These are phyloP conservation scores for Alectoris magna DNA, from an alignment of 2,797 vertebrate species.

Conservation along the genomic window DNA sequence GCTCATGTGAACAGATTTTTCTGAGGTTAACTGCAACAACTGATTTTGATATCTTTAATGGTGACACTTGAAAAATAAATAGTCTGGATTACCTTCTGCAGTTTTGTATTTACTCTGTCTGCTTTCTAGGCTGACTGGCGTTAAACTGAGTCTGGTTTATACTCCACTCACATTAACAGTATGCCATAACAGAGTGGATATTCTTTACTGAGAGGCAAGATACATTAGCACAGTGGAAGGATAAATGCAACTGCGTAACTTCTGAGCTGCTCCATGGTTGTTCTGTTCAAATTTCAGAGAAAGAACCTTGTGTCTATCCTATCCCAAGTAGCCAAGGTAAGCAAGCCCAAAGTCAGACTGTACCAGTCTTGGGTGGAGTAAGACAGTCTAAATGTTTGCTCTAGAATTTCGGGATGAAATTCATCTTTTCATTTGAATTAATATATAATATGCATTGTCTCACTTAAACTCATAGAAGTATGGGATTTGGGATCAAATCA, in stretches of 20 bases:
- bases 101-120: background rate
- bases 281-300: background rate
- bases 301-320: background rate
- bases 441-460: background rate
- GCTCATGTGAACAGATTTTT: background rate
- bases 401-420: background rate
- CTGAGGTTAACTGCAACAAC: background rate
- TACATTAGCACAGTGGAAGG: background rate
- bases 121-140: background rate
- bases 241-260: background rate
- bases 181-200: background rate
- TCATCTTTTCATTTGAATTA: background rate
- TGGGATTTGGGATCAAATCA: background rate
- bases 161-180: background rate
- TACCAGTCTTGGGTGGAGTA: background rate
- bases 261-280: fast-evolving
- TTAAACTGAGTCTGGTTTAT: background rate
- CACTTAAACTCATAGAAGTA: constrained; percentile 7
- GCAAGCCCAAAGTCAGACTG: background rate
- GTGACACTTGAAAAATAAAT: background rate
- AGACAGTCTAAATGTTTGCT: background rate
- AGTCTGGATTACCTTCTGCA: background rate
- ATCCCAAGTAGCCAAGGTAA: background rate
- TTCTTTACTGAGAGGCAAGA: background rate
- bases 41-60: background rate